Evolutionary conservation across 2,113 vertebrate genomes (phyloP).

Genomic region (Alexandromys fortis): DNA sequence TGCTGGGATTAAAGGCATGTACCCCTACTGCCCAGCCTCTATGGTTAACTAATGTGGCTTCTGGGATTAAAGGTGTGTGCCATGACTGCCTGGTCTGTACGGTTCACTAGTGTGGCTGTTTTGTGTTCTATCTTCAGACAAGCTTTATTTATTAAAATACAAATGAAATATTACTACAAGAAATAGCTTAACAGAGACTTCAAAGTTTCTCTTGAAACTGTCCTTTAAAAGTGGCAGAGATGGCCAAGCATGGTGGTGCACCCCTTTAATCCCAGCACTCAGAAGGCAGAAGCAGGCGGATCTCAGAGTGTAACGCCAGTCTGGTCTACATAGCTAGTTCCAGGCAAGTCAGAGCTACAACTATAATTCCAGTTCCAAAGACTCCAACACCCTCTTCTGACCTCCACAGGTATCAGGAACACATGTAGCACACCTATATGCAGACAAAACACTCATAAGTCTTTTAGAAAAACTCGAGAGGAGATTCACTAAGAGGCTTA

Average conservation of each 20-base stretch:
- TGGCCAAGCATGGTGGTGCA: background rate
- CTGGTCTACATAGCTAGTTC: background rate
- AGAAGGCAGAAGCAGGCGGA: background rate
- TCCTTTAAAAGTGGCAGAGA: background rate
- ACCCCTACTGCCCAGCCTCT: too few species aligned
- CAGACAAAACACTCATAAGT: background rate
- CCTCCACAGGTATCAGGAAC: background rate
- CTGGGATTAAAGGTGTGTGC: too few species aligned
- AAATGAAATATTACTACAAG: too few species aligned
- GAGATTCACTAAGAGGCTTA: background rate
- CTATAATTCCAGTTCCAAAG: background rate
- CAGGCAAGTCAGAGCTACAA: background rate
- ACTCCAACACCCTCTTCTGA: background rate
- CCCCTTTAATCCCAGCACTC: background rate
- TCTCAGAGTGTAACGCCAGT: background rate
- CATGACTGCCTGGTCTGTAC: too few species aligned
- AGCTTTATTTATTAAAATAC: too few species aligned
- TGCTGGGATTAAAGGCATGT: too few species aligned
- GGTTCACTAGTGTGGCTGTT: too few species aligned
- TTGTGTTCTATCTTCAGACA: too few species aligned
- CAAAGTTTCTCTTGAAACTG: background rate
- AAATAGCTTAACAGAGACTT: background rate
- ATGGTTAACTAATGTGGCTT: too few species aligned
- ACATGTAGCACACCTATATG: background rate
- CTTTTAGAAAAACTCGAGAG: background rate